Base-by-base conservation (phyloP, 2,113 vertebrate genomes). In the Gorsachius goisagi region DNA sequence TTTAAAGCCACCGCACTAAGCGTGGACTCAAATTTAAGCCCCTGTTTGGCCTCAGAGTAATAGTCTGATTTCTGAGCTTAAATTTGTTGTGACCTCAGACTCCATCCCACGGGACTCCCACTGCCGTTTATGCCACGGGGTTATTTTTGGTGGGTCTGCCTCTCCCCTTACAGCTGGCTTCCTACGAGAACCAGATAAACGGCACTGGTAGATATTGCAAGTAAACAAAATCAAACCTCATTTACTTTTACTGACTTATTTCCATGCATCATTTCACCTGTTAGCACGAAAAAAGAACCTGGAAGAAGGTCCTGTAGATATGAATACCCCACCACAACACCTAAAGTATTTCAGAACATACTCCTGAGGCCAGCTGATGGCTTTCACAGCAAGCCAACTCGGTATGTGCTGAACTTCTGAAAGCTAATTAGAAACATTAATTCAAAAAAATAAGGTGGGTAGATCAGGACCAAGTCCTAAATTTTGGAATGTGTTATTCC, bases 351-450 rank as follows among this genome's bases (percentile, higher is more conserved):
- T 79, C 81, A 85, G 96, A 97, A 93, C 88, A 93, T 58, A 73
- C 59, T 94, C 95, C 92, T 91, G 88, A 83, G 92, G 78, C 92
- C 96, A 92, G 74, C 45, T 88, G 77, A 92, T 58, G 84, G 73
- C 86, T 93, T 93, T 93, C 82, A 85, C 64, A 87, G 81, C 15
- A 13, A 91, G 50, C 30, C 37, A 67, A 3, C n/a, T 77, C 88
- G 59, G 64, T 2, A 23, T 3, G 13, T 37, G 81, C 64, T 95
- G 41, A 73, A n/a, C 23, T 94, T 62, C 80, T 66, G 33, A 86
- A 85, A 85, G 85, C 63, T 56, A 66, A 96, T 82, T 88, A 74
- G 91, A 94, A 92, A 74, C 28, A 75, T 22, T 21, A 94, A 96
- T 86, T 96, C 74, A 69, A 94, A 97, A 71, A 73, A 75, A 44